Evolutionary conservation across 2,113 vertebrate genomes (phyloP).

Genomic region (Lathamus discolor): DNA sequence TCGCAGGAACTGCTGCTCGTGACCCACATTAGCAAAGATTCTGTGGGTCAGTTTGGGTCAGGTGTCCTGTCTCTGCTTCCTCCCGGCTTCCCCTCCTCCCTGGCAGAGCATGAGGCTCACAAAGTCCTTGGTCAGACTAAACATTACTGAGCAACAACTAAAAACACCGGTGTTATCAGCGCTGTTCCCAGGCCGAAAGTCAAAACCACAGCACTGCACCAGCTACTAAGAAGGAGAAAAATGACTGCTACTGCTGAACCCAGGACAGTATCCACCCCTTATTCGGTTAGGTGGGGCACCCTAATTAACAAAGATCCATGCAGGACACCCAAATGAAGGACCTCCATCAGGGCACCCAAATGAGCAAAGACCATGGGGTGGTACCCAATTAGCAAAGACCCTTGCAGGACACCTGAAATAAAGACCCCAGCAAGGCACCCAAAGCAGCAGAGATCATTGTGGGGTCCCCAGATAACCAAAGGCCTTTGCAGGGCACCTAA

Average conservation of each 20-base stretch:
- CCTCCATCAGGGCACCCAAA: neutral
- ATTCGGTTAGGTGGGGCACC: neutral
- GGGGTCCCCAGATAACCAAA: no score
- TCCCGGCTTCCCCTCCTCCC: neutral
- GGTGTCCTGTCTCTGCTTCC: neutral
- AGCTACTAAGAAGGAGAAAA: neutral
- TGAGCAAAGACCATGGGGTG: neutral
- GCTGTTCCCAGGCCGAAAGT: neutral
- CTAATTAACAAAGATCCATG: neutral
- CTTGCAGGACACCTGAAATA: rapidly evolving
- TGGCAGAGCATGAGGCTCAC: neutral
- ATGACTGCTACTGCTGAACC: neutral
- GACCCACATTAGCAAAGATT: no score
- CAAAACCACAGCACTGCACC: neutral
- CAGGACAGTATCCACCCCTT: neutral
- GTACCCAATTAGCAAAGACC: neutral
- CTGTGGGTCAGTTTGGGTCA: no score
- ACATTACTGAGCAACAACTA: no score
- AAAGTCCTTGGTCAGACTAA: neutral
- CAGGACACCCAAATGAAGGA: neutral
- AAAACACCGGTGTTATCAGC: neutral
- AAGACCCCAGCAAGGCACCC: neutral
- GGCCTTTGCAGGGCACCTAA: neutral
- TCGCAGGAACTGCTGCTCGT: no score
- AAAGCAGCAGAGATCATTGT: neutral